These are phyloP conservation scores for Tetragnatha montana DNA, from an alignment of 2,888 invertebrate species.

Conservation along the genomic window DNA sequence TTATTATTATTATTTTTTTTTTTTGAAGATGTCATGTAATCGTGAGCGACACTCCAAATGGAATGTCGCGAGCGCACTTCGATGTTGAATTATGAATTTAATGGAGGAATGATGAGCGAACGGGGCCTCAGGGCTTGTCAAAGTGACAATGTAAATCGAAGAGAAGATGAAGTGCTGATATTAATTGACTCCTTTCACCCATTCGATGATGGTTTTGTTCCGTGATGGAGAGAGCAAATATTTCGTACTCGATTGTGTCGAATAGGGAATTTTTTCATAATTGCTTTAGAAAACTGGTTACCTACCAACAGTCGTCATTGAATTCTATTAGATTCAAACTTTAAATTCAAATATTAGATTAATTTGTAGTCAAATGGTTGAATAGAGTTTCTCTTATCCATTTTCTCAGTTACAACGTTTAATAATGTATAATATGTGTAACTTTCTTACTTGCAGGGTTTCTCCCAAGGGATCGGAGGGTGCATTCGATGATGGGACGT, in stretches of 20 bases:
- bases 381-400: too few relatives aligned
- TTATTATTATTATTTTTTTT: not conserved
- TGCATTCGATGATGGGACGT: too few relatives aligned
- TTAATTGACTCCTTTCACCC: constrained; percentile 3
- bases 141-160: constrained; percentile 17
- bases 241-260: not conserved
- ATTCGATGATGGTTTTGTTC: not conserved
- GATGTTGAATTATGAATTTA: constrained; percentile 30
- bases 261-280: too few relatives aligned
- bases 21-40: not conserved
- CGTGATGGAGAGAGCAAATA: not conserved
- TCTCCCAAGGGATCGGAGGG: too few relatives aligned
- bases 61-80: not conserved
- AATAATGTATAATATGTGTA: too few relatives aligned
- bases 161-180: constrained; percentile 5
- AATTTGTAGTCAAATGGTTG: too few relatives aligned
- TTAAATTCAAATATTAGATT: too few relatives aligned
- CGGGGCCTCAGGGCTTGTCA: not conserved
- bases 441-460: too few relatives aligned
- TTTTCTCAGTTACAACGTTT: too few relatives aligned
- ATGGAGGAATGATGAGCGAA: constrained; percentile 17
- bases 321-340: too few relatives aligned
- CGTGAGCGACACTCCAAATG: constrained; percentile 3
- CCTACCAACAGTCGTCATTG: too few relatives aligned
- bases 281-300: too few relatives aligned